Base-by-base conservation (phyloP, 2,888 invertebrate species). In the Oscheius onirici region DNA sequence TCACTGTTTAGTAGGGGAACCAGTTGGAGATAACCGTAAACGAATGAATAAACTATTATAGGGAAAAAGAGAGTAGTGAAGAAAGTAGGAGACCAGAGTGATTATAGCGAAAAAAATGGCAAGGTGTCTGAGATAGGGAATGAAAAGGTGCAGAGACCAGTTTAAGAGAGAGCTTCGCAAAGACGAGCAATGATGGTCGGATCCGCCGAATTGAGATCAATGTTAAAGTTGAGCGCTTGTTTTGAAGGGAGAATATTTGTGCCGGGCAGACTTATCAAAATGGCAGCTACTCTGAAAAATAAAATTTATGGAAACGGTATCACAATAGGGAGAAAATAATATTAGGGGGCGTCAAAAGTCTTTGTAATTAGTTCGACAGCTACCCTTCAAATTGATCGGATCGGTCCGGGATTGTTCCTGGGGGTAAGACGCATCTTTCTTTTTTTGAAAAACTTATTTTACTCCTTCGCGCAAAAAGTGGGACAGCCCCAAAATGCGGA, bases 141-240 rank as follows among this genome's bases (percentile, higher is more conserved):
- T 26, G 2, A 15, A 57, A n/a, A 26, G n/a, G 28, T 17, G n/a
- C 15, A 5, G 40, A 26, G 26, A 26, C 20, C 8, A 58, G 17
- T 26, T 46, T 46, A 41, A 11, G 24, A 20, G 41, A 70, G 63
- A 11, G 70, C 70, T 5, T 70, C 46, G 26, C 52, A 17, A 2
- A 70, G 54, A 15, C 46, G 51, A 41, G 51, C 26, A 17, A 70
- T 49, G 26, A 63, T 15, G 3, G 43, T 28, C 15, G 61, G 61
- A 28, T 70, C 70, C 13, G 54, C 70, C 11, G 70, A 43, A 11
- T 61, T 40, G 41, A 70, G 63, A 63, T 70, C 70, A 22, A 70
- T n/a, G 43, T 70, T 63, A 24, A 63, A 70, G 34, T 24, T 34
- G 28, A 70, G 63, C 2, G 51, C 20, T 11, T 24, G 20, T 40